Evolutionary conservation across 2,113 vertebrate species (phyloP), one percentile per base, ranked within the genome.

Genomic region (Dicaeum eximium): DNA sequence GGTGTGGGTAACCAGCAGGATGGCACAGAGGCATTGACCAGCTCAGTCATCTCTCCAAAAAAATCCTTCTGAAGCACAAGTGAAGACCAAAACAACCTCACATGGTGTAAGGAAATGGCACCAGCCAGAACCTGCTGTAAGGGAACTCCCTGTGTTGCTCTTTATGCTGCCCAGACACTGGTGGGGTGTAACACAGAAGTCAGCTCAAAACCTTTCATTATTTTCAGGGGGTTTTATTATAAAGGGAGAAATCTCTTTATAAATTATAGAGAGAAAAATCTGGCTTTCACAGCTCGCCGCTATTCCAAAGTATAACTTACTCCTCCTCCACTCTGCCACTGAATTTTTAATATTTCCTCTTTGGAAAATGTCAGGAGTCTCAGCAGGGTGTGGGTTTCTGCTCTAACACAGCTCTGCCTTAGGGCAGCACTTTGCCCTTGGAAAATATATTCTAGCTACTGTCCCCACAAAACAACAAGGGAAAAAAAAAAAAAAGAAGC

Each of bases 331-430:
- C 82, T 90, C 88, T 88, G 80, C 88, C 92, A 90, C 82, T 71
- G 80, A 90, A 88, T 81, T 93, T 95, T 92, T 94, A 96, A 84
- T 92, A 86, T 92, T 97, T 96, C 93, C 94, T 97, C 57, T 90
- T 80, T 86, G 93, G 93, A 96, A 97, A 96, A 92, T 75, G 69
- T 78, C 79, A 79, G 72, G 75, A 93, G 51, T 37, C 75, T 77
- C 90, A 17, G 73, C 85, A 86, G 92, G 74, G 90, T 82, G 93
- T 81, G 91, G 88, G 53, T 61, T 95, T 90, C 75, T 96, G 78
- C 85, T 86, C 35, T 44, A 73, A 42, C 0, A 58, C 81, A 37
- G 66, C 44, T 82, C 79, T 70, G 60, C 73, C 38, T 74, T 31
- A 70, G 80, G 67, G 71, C 85, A 84, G 22, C 40, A 47, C 13